Conservation (phyloP, 2,888 invertebrate species). For the Luperina testacea region DNA sequence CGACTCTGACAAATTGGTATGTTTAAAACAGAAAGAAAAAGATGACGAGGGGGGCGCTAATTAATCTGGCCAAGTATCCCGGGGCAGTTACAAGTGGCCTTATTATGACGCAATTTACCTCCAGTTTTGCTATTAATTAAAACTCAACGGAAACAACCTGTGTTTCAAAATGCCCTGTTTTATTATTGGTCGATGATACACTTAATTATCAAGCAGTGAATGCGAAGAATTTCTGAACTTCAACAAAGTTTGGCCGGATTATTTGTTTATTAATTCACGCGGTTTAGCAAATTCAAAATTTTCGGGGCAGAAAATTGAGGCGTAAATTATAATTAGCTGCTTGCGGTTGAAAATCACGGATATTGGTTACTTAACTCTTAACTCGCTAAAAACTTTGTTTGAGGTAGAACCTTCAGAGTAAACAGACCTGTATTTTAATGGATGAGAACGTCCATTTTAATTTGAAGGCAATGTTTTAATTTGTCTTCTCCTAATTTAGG, state of each 20-base stretch:
- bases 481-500: not conserved
- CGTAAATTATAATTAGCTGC: constrained; percentile 45
- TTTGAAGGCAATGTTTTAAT: not conserved
- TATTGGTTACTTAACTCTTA: constrained; percentile 37
- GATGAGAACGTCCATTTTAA: not conserved
- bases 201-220: constrained; percentile 30
- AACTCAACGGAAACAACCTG: constrained; percentile 31
- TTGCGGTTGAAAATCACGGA: constrained; percentile 45
- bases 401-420: constrained; percentile 1
- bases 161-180: constrained; percentile 26
- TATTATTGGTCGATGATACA: constrained; percentile 29
- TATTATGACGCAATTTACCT: constrained; percentile 63
- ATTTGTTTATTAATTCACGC: constrained; percentile 61
- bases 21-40: constrained; percentile 49
- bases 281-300: constrained; percentile 47
- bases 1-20: constrained; percentile 57
- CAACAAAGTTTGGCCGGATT: constrained; percentile 42
- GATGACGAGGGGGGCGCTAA: constrained; percentile 37
- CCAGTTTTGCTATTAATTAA: constrained; percentile 61
- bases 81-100: constrained; percentile 64
- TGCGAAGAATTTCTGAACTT: constrained; percentile 41
- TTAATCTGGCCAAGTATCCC: constrained; percentile 55
- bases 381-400: constrained; percentile 31
- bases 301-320: constrained; percentile 30
- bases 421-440: constrained; percentile 36